Percentiles rank a stretch among this genome's conserved stretches.
These are phyloP conservation scores for Calliphora vomitoria DNA, from an alignment of 2,888 invertebrate genomes.

Conservation along the genomic window DNA sequence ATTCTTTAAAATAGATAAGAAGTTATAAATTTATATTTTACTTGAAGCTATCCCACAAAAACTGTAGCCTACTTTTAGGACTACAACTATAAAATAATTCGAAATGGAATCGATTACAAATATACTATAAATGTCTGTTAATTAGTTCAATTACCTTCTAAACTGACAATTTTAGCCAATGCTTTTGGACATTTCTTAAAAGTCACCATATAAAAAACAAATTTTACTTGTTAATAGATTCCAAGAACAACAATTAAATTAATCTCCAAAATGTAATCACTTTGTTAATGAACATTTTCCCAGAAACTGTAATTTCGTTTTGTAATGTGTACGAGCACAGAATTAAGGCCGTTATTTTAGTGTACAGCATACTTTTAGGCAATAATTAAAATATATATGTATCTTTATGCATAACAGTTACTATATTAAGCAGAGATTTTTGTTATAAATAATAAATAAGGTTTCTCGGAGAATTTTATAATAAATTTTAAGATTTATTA, in stretches of 20 bases:
- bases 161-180: background rate
- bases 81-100: too few species aligned
- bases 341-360: background rate
- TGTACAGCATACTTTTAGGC: background rate
- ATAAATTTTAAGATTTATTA: too few species aligned
- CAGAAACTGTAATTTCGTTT: too few species aligned
- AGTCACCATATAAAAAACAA: background rate
- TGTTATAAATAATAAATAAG: too few species aligned
- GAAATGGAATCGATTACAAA: too few species aligned
- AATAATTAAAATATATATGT: background rate
- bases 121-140: background rate
- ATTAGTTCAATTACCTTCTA: background rate
- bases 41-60: background rate
- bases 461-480: too few species aligned
- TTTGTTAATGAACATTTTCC: background rate
- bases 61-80: background rate
- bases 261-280: background rate
- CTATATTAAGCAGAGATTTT: too few species aligned
- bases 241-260: constrained; percentile 1
- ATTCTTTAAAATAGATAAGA: too few species aligned
- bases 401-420: too few species aligned
- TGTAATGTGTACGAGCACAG: too few species aligned
- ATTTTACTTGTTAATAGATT: background rate
- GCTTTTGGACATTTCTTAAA: background rate
- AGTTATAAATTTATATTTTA: too few species aligned